phyloP scores from a whole-genome alignment of 2,113 vertebrate genomes.

The Phoxinus phoxinus region DNA sequence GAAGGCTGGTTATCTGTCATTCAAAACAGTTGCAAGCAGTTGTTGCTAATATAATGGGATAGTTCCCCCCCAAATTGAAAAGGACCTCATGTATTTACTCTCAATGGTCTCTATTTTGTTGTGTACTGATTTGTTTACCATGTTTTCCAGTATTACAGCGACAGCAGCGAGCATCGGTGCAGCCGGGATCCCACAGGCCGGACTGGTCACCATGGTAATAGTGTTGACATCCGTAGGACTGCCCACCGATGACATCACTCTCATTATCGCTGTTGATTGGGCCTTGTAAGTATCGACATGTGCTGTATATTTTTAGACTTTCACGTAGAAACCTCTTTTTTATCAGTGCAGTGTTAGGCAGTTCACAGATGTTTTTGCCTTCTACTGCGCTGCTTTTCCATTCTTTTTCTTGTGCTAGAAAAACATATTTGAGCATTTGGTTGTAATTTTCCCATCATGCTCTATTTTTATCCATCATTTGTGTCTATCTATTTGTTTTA shows the following conservation, averaged over 20 bases:
- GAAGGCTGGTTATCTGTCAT: neutral
- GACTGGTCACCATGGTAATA: constrained; percentile 98
- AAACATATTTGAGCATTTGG: neutral
- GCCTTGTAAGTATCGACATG: constrained; percentile 85
- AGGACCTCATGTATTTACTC: neutral
- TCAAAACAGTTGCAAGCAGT: neutral
- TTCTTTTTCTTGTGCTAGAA: neutral
- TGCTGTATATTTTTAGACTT: neutral
- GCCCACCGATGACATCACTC: constrained; percentile 94
- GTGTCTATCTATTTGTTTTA: neutral
- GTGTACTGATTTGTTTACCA: neutral
- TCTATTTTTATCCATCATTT: neutral
- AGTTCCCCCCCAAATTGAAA: neutral
- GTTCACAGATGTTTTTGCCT: neutral
- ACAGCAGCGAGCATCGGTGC: constrained; percentile 97
- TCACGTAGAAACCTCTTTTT: neutral
- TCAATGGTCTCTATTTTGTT: neutral
- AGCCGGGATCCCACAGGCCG: constrained; percentile 95
- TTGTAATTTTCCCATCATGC: neutral
- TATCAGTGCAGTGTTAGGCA: neutral
- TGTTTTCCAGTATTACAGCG: constrained; percentile 87
- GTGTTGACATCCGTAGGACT: constrained; percentile 96
- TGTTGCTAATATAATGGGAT: neutral
- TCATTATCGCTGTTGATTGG: constrained; percentile 97
- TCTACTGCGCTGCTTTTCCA: neutral